Conservation (phyloP, 2,797 vertebrate species). For the Enteromius fasciolatus region DNA sequence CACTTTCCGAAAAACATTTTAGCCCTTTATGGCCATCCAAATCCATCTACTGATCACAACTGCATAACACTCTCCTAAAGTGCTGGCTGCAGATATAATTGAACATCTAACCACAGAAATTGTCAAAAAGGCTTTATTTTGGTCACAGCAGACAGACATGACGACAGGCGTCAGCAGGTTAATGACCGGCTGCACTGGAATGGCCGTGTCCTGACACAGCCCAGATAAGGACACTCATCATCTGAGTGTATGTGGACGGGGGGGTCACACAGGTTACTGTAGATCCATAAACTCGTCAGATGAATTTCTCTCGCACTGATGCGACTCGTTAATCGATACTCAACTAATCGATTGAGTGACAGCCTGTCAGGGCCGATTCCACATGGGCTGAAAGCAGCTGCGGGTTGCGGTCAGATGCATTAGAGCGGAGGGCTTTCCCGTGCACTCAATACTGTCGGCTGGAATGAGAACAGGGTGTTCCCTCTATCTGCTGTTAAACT, state of each 20-base stretch:
- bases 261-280: conserved; percentile 20
- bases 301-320: conserved; percentile 10
- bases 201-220: not conserved
- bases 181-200: not conserved
- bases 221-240: conserved; percentile 15
- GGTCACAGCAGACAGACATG: conserved; percentile 19
- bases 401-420: conserved; percentile 9
- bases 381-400: conserved; percentile 11
- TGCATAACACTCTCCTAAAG: not conserved
- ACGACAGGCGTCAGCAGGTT: conserved; percentile 5
- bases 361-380: conserved; percentile 16
- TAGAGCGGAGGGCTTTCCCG: conserved; percentile 27
- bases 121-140: conserved; percentile 1
- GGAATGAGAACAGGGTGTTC: conserved; percentile 24
- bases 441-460: conserved; percentile 20
- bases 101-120: not conserved
- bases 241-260: not conserved
- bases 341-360: conserved; percentile 14
- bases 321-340: conserved; percentile 19
- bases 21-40: not conserved
- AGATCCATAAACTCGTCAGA: conserved; percentile 40
- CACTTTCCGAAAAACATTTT: not conserved
- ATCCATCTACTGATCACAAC: not conserved
- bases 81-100: conserved; percentile 5
- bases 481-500: not conserved